Evolutionary conservation across 1,140 invertebrate genomes (phyloP), one percentile per base, ranked within the genome.

Genomic region (Listronotus bonariensis): DNA sequence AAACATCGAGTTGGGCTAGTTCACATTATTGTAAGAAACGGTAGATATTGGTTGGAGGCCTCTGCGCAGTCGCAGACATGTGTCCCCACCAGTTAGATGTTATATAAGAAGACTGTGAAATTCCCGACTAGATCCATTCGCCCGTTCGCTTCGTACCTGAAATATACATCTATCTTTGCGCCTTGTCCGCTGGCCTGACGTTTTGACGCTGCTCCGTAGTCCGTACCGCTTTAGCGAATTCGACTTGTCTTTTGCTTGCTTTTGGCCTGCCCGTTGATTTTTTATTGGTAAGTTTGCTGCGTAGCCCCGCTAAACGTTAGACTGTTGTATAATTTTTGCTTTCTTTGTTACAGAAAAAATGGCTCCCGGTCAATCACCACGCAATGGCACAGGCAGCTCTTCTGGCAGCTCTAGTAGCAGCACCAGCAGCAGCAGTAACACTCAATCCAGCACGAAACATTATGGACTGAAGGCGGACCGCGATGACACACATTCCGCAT

Each of bases 281-380:
- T 40, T 40, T 40, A 40, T 40, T 40, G 38, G 38, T 40, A 40
- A 40, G 38, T 40, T 40, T 40, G 38, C 38, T 40, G 38, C 38
- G 38, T 40, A 40, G 38, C 38, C 38, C 38, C 38, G 38, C 38
- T 40, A 40, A 40, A n/a, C n/a, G n/a, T n/a, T n/a, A n/a, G n/a
- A n/a, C n/a, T n/a, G n/a, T n/a, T n/a, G n/a, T n/a, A n/a, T n/a
- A n/a, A n/a, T n/a, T n/a, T n/a, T n/a, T n/a, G n/a, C n/a, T n/a
- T n/a, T n/a, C 38, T 40, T 43, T 43, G 41, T 43, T 43, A 12
- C 41, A 43, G 41, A 43, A n/a, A n/a, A 40, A 43, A 43, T 43
- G 41, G 41, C 41, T 12, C 41, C 41, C 12, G 41, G 10, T 43
- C 41, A 43, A 43, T 14, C 41, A 43, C 14, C 41, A 43, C 10